These are phyloP conservation scores for Sebastes cheni DNA, from an alignment of 2,797 vertebrate genomes.

Conservation along the genomic window DNA sequence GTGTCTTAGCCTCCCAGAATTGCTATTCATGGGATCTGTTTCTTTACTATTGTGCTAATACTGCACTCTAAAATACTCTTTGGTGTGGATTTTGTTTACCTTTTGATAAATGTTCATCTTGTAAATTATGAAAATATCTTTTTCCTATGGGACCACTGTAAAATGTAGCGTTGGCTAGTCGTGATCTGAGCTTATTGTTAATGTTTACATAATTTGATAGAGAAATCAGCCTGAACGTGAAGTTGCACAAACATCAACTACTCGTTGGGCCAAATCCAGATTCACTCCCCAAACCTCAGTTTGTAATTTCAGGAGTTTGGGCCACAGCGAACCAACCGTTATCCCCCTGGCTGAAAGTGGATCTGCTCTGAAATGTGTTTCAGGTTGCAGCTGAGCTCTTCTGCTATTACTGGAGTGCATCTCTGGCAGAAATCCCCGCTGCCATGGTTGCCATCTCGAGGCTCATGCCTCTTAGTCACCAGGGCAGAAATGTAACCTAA, in stretches of 20 bases:
- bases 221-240: neutral
- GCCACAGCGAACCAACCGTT: slow-evolving; percentile 19
- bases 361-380: slow-evolving; percentile 70
- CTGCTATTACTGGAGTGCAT: slow-evolving; percentile 74
- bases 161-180: neutral
- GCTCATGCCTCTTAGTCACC: slow-evolving; percentile 72
- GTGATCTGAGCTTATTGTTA: neutral
- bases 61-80: neutral
- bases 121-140: neutral
- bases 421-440: slow-evolving; percentile 70
- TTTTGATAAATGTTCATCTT: neutral
- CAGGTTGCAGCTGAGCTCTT: slow-evolving; percentile 70
- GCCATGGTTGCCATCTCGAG: slow-evolving; percentile 70
- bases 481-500: slow-evolving; percentile 79
- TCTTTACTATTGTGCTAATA: neutral
- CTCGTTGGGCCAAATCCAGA: slow-evolving; percentile 21
- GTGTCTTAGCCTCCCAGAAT: slow-evolving; percentile 1
- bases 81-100: neutral
- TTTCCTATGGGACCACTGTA: neutral
- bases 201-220: neutral
- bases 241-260: neutral
- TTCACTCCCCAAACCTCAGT: slow-evolving; percentile 9
- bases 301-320: slow-evolving; percentile 46
- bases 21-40: slow-evolving; percentile 2
- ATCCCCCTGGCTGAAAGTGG: slow-evolving; percentile 55